These are phyloP conservation scores for Caenorhabditis panamensis DNA, from an alignment of 2,888 invertebrate species.

Conservation along the genomic window DNA sequence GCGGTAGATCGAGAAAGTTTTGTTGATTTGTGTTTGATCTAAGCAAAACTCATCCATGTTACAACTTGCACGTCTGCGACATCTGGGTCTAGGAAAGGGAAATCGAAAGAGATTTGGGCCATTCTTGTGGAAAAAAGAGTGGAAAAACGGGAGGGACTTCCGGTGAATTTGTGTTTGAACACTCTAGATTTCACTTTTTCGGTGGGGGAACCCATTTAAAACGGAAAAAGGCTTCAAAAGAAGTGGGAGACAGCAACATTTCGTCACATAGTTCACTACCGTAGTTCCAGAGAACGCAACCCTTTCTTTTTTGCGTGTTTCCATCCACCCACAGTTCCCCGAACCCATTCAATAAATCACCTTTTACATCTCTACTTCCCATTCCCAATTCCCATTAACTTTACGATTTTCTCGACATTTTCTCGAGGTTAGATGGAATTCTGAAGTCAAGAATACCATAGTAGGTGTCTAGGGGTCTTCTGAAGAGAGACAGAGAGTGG, in stretches of 20 bases:
- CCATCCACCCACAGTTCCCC: not conserved
- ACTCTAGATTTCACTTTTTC: constrained; percentile 6
- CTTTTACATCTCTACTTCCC: not conserved
- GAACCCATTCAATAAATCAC: not conserved
- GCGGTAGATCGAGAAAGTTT: not conserved
- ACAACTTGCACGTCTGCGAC: not conserved
- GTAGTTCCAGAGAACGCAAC: no score
- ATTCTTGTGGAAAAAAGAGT: constrained; percentile 33
- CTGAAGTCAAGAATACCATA: not conserved
- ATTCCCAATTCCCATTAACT: not conserved
- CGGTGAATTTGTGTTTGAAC: constrained; percentile 29
- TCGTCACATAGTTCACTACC: no score
- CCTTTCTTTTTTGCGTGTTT: no score
- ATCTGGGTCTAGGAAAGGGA: not conserved
- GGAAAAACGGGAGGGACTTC: constrained; percentile 31
- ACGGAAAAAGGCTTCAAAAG: not conserved
- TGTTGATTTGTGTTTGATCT: no score
- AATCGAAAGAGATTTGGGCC: constrained; percentile 17
- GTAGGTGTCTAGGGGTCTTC: not conserved
- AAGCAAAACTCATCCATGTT: not conserved
- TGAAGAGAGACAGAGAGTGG: no score
- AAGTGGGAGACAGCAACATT: not conserved
- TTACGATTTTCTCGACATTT: constrained; percentile 1
- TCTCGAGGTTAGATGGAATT: not conserved
- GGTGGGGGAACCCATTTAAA: not conserved